Percentiles rank a stretch among this genome's conserved stretches.
phyloP scores from a whole-genome alignment of 2,113 vertebrate species.

The Pseudolaguvia tuberculata region DNA sequence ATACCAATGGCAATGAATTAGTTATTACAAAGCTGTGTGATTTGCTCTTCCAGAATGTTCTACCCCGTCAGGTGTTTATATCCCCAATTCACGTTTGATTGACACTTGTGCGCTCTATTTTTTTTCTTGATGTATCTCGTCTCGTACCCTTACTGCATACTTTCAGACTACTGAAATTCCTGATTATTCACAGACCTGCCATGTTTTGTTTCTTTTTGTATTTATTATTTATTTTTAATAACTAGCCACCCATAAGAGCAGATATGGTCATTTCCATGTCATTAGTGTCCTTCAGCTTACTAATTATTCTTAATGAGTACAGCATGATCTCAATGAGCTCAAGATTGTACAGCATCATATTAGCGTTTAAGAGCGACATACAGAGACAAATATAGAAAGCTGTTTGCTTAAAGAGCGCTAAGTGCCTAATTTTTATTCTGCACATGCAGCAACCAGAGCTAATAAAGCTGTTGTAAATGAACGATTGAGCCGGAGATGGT shows the following conservation, averaged over 20 bases:
- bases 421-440: constrained; percentile 31
- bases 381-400: constrained; percentile 11
- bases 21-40: neutral
- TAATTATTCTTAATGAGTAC: constrained; percentile 34
- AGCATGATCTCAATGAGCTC: constrained; percentile 23
- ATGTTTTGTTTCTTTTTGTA: neutral
- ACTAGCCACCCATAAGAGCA: too few relatives aligned
- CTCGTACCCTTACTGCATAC: neutral
- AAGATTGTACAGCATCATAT: constrained; percentile 30
- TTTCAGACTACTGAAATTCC: neutral
- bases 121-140: neutral
- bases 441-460: neutral
- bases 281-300: constrained; percentile 34
- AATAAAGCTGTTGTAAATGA: constrained; percentile 35
- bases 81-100: neutral
- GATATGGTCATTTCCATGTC: constrained; percentile 32
- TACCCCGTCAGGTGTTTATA: neutral
- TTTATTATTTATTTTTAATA: neutral
- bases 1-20: neutral
- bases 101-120: neutral
- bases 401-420: constrained; percentile 29
- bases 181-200: neutral
- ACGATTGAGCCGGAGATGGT: constrained; percentile 3
- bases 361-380: constrained; percentile 28
- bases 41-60: neutral